These are phyloP conservation scores for Lordiphosa mommai DNA, from an alignment of 1,140 invertebrate genomes.

Conservation along the genomic window DNA sequence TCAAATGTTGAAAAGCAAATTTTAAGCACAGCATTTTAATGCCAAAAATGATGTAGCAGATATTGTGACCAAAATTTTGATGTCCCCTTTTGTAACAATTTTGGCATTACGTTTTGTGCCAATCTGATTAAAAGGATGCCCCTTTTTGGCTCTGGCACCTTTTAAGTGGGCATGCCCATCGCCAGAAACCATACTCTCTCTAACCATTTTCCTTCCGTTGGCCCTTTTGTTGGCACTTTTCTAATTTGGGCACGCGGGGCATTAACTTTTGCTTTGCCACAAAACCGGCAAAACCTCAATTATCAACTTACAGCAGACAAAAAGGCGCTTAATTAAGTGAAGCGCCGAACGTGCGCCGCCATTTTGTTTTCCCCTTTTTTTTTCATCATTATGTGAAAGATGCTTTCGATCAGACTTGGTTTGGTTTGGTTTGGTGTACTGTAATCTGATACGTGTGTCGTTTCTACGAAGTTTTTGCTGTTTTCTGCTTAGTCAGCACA, in stretches of 20 bases:
- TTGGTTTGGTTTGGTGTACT: conserved; percentile 8
- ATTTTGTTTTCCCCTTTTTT: conserved; percentile 35
- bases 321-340: conserved; percentile 71
- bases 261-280: conserved; percentile 61
- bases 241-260: conserved; percentile 29
- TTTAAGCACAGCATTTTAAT: no score
- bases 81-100: no score
- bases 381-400: conserved; percentile 1
- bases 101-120: no score
- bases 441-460: conserved; percentile 39
- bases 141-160: no score
- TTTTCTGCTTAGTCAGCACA: conserved; percentile 31
- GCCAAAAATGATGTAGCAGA: no score
- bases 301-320: conserved; percentile 70
- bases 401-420: conserved; percentile 24
- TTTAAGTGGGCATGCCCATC: no score
- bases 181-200: background rate
- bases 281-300: conserved; percentile 65
- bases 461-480: conserved; percentile 17
- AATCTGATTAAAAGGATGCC: no score
- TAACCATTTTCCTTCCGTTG: conserved; percentile 7
- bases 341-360: conserved; percentile 58
- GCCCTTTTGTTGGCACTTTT: conserved; percentile 45
- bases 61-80: no score
- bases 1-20: no score